phyloP scores from a whole-genome alignment of 1,140 invertebrate species.

The Glossosoma conforme region DNA sequence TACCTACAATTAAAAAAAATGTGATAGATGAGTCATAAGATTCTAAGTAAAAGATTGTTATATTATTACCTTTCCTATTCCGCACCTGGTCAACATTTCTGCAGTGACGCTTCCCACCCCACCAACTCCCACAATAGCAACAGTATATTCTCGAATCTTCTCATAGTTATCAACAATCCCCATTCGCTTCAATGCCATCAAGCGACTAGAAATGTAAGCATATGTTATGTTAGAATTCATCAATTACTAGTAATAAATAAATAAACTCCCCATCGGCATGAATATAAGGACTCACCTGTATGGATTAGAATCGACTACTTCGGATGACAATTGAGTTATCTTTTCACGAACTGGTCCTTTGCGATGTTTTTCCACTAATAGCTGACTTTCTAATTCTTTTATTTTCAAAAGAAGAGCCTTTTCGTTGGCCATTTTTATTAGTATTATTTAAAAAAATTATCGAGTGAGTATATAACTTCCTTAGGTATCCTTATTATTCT shows the following conservation, averaged over 20 bases:
- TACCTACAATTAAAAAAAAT: no score
- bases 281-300: constrained; percentile 88
- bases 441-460: neutral
- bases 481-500: no score
- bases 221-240: constrained; percentile 9
- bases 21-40: no score
- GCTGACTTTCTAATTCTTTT: constrained; percentile 54
- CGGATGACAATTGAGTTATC: constrained; percentile 74
- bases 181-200: constrained; percentile 99
- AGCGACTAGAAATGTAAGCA: constrained; percentile 62
- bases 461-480: no score
- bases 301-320: constrained; percentile 98
- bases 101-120: constrained; percentile 99
- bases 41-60: no score
- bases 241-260: neutral
- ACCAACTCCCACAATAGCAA: constrained; percentile 96
- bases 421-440: constrained; percentile 38
- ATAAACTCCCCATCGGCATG: neutral
- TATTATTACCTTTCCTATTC: constrained; percentile 92
- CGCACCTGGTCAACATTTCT: constrained; percentile 98
- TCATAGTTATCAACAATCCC: constrained; percentile 99
- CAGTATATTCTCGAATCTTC: constrained; percentile 83
- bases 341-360: constrained; percentile 52
- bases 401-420: constrained; percentile 47
- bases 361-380: constrained; percentile 44